Evolutionary conservation across 2,113 vertebrate species (phyloP), one percentile per base, ranked within the genome.

Genomic region (Girardinichthys multiradiatus): DNA sequence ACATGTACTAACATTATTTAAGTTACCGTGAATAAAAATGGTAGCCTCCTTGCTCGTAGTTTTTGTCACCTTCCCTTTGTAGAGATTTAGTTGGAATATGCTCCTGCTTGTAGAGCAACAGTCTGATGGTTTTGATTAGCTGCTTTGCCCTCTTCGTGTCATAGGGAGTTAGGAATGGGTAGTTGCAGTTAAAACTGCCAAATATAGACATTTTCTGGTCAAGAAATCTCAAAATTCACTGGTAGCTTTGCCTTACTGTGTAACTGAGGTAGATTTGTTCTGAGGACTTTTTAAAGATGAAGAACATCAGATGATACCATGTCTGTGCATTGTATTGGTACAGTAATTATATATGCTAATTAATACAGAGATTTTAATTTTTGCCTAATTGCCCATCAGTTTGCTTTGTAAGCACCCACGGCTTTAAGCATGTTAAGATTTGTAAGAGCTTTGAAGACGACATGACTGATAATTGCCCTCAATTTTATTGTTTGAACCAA

Each of bases 301-400:
- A 35, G 21, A 14, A 33, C 24, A 26, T 61, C 1, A 31, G 24
- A 31, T 14, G 3, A 29, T 29, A 21, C 59, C 21, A 35, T 37
- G 5, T 70, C 4, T 68, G 9, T 60, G 64, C 42, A 69, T 21
- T 64, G 21, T 54, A 13, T 70, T 31, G 17, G 15, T 31, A 11
- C 12, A 27, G 29, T 54, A 5, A 28, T 62, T 37, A 24, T 8
- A 57, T 69, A n/a, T 72, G 57, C 33, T 2, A 42, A 28, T 10
- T 21, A 48, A 33, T 26, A 58, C 33, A 33, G 13, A 60, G 21
- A 57, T 33, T 48, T 62, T 76, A 78, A 86, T 76, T 76, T 17
- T 63, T 77, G 70, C 64, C 17, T 74, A 65, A 79, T 78, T 83
- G 51, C 57, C 39, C 39, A 24, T 26, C 28, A 17, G 58, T 61